Evolutionary conservation across 2,888 invertebrate species (phyloP).

Genomic region (Trypoxylon attenuatum): DNA sequence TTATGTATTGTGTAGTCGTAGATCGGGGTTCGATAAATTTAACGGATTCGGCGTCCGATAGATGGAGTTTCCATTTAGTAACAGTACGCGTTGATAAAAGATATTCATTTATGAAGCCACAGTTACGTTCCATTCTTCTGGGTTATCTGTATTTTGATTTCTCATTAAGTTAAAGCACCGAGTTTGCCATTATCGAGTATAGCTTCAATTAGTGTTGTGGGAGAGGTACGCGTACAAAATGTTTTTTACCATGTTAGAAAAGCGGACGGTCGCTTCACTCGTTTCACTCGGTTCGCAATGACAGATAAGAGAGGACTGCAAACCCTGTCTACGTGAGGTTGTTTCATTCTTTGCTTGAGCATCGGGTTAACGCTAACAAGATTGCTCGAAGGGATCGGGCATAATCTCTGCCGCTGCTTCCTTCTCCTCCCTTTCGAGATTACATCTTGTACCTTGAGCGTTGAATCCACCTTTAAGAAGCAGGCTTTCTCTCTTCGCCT

Average conservation of each 20-base stretch:
- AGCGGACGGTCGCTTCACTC: not conserved
- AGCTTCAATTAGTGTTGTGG: no score
- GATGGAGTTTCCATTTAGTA: no score
- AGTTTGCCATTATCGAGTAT: no score
- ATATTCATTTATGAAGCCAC: no score
- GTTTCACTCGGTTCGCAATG: conserved; percentile 17
- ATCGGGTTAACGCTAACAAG: conserved; percentile 63
- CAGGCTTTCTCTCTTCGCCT: not conserved
- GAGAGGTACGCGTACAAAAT: conserved; percentile 18
- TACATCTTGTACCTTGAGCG: conserved; percentile 49
- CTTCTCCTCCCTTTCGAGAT: conserved; percentile 47
- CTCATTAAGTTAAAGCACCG: no score
- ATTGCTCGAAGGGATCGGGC: conserved; percentile 62
- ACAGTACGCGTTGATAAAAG: no score
- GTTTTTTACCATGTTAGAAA: conserved; percentile 22
- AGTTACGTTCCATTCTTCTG: no score
- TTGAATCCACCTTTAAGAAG: conserved; percentile 40
- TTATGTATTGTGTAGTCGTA: no score
- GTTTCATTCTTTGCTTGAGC: conserved; percentile 53
- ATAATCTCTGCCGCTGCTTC: conserved; percentile 52
- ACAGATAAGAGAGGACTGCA: conserved; percentile 38
- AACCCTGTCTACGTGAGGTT: conserved; percentile 35
- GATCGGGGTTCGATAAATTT: no score
- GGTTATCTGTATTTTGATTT: no score
- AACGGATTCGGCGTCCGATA: no score